Conservation (phyloP, 2,888 invertebrate genomes). For the Aromia moschata region DNA sequence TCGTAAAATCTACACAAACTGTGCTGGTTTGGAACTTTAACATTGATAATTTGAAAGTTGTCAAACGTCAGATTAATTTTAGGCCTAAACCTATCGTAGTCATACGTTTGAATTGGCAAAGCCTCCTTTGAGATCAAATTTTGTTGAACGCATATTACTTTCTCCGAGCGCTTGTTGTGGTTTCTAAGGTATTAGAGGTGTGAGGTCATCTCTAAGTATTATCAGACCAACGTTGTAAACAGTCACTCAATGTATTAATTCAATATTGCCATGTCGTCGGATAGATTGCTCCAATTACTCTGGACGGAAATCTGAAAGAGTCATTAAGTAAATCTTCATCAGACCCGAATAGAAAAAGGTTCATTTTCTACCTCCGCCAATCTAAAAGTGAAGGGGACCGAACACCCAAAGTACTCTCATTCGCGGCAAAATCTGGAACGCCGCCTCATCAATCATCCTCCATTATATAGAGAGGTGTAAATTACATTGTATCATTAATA, state of each 20-base stretch:
- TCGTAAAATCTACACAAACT: too few species aligned
- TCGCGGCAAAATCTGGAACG: slow-evolving; percentile 3
- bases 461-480: slow-evolving; percentile 44
- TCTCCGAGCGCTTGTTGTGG: too few species aligned
- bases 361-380: not conserved
- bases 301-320: not conserved
- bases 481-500: slow-evolving; percentile 44
- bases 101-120: too few species aligned
- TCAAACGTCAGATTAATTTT: too few species aligned
- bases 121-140: too few species aligned
- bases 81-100: too few species aligned
- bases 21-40: too few species aligned
- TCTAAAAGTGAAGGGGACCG: not conserved
- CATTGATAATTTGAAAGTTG: too few species aligned
- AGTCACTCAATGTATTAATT: not conserved
- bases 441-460: slow-evolving; percentile 43
- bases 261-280: not conserved
- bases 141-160: too few species aligned
- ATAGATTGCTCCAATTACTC: not conserved
- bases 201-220: too few species aligned
- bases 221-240: too few species aligned
- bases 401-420: slow-evolving; percentile 1
- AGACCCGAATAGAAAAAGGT: not conserved
- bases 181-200: too few species aligned
- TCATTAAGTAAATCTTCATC: not conserved